Base-by-base conservation (phyloP, 2,888 invertebrate species). In the Boloria selene region DNA sequence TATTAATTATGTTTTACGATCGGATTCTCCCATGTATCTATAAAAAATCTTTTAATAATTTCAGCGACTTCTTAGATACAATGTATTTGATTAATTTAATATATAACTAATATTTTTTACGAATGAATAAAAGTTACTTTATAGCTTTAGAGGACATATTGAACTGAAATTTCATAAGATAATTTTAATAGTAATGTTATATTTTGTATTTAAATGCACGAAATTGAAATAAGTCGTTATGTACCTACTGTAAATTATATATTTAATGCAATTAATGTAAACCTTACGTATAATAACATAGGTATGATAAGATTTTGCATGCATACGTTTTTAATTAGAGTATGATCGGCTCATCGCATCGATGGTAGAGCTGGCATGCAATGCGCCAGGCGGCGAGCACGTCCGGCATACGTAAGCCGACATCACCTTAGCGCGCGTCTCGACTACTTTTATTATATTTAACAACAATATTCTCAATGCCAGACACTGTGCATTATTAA, bases 401-500 rank as follows among this genome's bases (percentile, higher is more conserved):
- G 55, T 63, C 63, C 63, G 63, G 63, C 26, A 50, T 60, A 54
- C 59, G 64, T 47, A 16, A 47, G 53, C 47, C 49, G 42, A 54
- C 59, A 45, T 53, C 47, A 64, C 53, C 52, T 52, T 64, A 58
- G 38, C 14, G 47, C 62, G 16, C 49, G 55, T 22, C 42, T 47
- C 49, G 45, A 59, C 47, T 38, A 38, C 47, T 70, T 66, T 63
- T 73, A 69, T 69, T 14, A 18, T 38, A 44, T 44, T 55, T 44
- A 13, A 47, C 42, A 55, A 54, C 73, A 72, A 50, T 14, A 73
- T 70, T 66, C 62, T 70, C 77, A 76, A 76, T 76, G 78, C 68
- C 75, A 66, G 16, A 3, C 31, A 13, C 54, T 44, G 0, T n/a
- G 44, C 22, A n/a, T n/a, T n/a, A n/a, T n/a, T n/a, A 14, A 51